Conservation (phyloP, 2,888 invertebrate species). For the Trissonchulus sp. region DNA sequence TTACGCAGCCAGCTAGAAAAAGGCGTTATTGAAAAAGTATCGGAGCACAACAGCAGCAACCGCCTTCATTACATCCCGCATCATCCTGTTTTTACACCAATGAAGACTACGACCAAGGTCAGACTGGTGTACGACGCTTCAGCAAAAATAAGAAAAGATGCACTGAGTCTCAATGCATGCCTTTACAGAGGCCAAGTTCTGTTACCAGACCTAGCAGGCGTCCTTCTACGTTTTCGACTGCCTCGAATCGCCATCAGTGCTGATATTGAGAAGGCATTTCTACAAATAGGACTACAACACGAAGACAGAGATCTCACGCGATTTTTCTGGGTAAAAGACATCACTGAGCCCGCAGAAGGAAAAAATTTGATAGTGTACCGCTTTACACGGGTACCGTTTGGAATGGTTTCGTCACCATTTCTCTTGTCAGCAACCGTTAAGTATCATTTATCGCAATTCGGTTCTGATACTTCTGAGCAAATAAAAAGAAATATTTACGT, state of each 20-base stretch:
- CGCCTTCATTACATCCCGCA: slow-evolving; percentile 34
- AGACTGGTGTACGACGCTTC: slow-evolving; percentile 40
- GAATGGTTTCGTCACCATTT: slow-evolving; percentile 22
- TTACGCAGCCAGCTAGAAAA: slow-evolving; percentile 25
- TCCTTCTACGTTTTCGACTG: slow-evolving; percentile 33
- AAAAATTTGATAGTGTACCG: too few relatives aligned
- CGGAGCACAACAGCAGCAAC: slow-evolving; percentile 31
- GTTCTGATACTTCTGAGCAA: background rate
- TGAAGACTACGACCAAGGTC: slow-evolving; percentile 38
- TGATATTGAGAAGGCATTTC: slow-evolving; percentile 35
- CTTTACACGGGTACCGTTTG: too few relatives aligned
- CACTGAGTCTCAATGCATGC: slow-evolving; percentile 34
- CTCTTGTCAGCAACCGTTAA: slow-evolving; percentile 9
- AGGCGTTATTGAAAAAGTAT: slow-evolving; percentile 29
- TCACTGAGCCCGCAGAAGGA: slow-evolving; percentile 20
- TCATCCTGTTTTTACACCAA: slow-evolving; percentile 31
- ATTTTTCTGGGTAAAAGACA: slow-evolving; percentile 34
- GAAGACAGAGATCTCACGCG: slow-evolving; percentile 33
- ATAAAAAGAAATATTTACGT: too few relatives aligned
- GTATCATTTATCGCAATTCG: background rate
- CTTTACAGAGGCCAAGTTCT: slow-evolving; percentile 34
- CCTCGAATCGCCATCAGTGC: slow-evolving; percentile 33
- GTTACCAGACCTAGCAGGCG: slow-evolving; percentile 29
- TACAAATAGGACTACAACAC: too few relatives aligned
- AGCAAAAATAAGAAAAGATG: slow-evolving; percentile 27